These are phyloP conservation scores for Chunga burmeisteri DNA, from an alignment of 2,113 vertebrate species.

Conservation along the genomic window DNA sequence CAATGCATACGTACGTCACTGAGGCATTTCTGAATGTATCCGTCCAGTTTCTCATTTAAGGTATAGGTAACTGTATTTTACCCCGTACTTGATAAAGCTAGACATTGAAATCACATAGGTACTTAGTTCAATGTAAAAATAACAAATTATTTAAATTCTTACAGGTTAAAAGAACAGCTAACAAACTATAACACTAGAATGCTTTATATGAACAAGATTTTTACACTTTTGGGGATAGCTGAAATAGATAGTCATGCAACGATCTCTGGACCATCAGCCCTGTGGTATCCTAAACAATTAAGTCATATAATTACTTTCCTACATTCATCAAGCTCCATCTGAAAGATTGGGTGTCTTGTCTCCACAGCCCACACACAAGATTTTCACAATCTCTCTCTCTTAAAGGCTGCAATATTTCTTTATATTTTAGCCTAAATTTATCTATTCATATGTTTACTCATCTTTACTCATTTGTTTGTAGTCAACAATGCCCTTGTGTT, in stretches of 20 bases:
- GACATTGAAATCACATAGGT: background rate
- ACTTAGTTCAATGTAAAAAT: background rate
- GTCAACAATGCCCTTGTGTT: background rate
- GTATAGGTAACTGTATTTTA: background rate
- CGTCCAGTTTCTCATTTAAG: background rate
- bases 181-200: background rate
- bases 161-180: background rate
- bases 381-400: background rate
- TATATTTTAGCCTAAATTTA: background rate
- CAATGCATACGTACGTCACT: accelerated
- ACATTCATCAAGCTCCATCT: background rate
- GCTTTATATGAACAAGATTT: background rate
- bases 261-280: background rate
- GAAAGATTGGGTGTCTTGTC: background rate
- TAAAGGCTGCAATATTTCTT: background rate
- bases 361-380: background rate
- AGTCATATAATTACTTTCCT: background rate
- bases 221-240: background rate
- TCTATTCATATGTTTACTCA: background rate
- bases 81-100: background rate
- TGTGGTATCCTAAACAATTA: background rate
- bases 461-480: background rate
- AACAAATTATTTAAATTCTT: background rate
- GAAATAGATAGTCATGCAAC: background rate
- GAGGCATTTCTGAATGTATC: background rate